Evolutionary conservation across 2,888 invertebrate genomes (phyloP), one percentile per base, ranked within the genome.

Genomic region (Disparrhopalites patrizii): DNA sequence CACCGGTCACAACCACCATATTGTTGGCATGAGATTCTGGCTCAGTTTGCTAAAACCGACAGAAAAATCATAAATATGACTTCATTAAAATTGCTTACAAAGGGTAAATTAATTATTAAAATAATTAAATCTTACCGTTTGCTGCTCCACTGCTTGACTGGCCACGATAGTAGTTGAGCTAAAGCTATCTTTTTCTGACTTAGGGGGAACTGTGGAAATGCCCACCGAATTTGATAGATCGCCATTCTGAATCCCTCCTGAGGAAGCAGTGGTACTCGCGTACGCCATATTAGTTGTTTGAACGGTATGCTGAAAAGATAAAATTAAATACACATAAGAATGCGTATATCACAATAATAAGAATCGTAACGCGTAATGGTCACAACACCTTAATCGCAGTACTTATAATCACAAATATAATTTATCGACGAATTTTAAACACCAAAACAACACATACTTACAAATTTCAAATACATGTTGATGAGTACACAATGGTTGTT

Each of bases 291-390:
- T 89, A 80, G 91, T 91, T 83, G 91, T 88, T 84, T 92, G 91
- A 83, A 93, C 92, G 91, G 92, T 91, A 85, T 92, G 92, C 92
- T 92, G 87, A 38, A 87, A 88, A 75, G n/a, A n/a, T n/a, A n/a
- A n/a, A n/a, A n/a, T n/a, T n/a, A n/a, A n/a, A n/a, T n/a, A n/a
- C n/a, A n/a, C n/a, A n/a, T n/a, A n/a, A n/a, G n/a, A n/a, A n/a
- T n/a, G n/a, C n/a, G n/a, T n/a, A n/a, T n/a, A n/a, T n/a, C n/a
- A n/a, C n/a, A n/a, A n/a, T n/a, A n/a, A n/a, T n/a, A n/a, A n/a
- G n/a, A n/a, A n/a, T n/a, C n/a, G n/a, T n/a, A n/a, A n/a, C n/a
- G n/a, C n/a, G n/a, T n/a, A n/a, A n/a, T n/a, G n/a, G n/a, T n/a
- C n/a, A n/a, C n/a, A n/a, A n/a, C n/a, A n/a, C n/a, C n/a, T n/a